These are phyloP conservation scores for Heliconius ismenius DNA, from an alignment of 2,888 invertebrate species.

Conservation along the genomic window DNA sequence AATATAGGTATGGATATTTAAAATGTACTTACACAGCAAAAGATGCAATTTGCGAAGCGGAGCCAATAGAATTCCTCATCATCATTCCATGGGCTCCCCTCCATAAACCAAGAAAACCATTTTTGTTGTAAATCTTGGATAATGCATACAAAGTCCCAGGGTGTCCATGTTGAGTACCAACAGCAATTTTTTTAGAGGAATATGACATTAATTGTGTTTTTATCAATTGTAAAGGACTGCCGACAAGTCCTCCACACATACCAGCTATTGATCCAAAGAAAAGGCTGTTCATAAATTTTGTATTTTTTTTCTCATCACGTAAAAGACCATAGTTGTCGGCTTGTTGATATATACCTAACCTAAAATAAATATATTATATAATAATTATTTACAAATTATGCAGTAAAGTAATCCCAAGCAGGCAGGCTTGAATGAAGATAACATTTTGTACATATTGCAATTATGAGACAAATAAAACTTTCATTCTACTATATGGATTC, in stretches of 20 bases:
- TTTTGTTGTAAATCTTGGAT: slow-evolving; percentile 79
- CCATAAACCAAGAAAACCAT: slow-evolving; percentile 83
- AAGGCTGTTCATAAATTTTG: slow-evolving; percentile 85
- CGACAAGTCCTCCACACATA: slow-evolving; percentile 87
- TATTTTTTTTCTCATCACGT: slow-evolving; percentile 84
- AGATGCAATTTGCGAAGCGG: slow-evolving; percentile 90
- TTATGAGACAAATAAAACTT: too few relatives aligned
- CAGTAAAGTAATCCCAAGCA: not conserved
- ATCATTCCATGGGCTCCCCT: slow-evolving; percentile 89
- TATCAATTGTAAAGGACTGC: slow-evolving; percentile 94
- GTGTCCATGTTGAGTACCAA: slow-evolving; percentile 93
- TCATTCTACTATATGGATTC: too few relatives aligned
- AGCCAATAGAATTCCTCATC: slow-evolving; percentile 90
- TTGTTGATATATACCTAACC: slow-evolving; percentile 89
- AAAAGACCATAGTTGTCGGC: slow-evolving; percentile 85
- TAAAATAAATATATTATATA: slow-evolving; percentile 53
- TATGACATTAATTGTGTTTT: slow-evolving; percentile 93
- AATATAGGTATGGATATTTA: too few relatives aligned
- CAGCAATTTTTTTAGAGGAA: slow-evolving; percentile 89
- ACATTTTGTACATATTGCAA: too few relatives aligned
- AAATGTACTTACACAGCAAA: slow-evolving; percentile 82
- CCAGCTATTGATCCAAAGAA: slow-evolving; percentile 90
- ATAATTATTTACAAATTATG: not conserved
- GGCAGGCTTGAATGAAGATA: too few relatives aligned
- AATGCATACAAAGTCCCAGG: slow-evolving; percentile 85